Percentiles rank a stretch among this genome's conserved stretches.
Evolutionary conservation across 2,797 vertebrate species (phyloP).

Genomic region (Lateolabrax maculatus): DNA sequence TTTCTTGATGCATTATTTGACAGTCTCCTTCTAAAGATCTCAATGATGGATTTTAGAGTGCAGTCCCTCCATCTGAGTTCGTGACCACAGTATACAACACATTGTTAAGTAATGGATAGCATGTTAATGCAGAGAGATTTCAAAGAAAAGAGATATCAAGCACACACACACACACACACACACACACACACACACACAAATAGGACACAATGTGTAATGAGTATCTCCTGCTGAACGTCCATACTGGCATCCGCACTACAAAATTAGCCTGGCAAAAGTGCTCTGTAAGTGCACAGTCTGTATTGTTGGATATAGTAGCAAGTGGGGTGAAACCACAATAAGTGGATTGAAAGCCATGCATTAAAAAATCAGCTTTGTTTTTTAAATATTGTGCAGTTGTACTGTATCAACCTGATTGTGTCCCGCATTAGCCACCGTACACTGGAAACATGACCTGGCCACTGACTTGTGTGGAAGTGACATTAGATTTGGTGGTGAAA

Average conservation of each 20-base stretch:
- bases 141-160: slow-evolving; percentile 62
- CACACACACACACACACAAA: slow-evolving; percentile 1
- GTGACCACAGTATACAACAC: slow-evolving; percentile 45
- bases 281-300: slow-evolving; percentile 69
- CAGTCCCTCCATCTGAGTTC: slow-evolving; percentile 56
- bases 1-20: slow-evolving; percentile 40
- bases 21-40: slow-evolving; percentile 20
- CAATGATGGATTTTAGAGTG: slow-evolving; percentile 60
- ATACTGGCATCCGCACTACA: slow-evolving; percentile 39
- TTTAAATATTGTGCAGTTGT: slow-evolving; percentile 45
- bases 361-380: slow-evolving; percentile 53
- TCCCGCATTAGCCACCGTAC: neutral
- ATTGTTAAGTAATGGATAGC: slow-evolving; percentile 74
- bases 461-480: neutral
- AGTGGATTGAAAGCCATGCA: slow-evolving; percentile 62
- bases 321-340: slow-evolving; percentile 70
- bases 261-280: slow-evolving; percentile 68
- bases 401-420: slow-evolving; percentile 1
- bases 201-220: slow-evolving; percentile 58
- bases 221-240: slow-evolving; percentile 48
- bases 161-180: slow-evolving; percentile 14
- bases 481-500: slow-evolving; percentile 7
- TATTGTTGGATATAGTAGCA: slow-evolving; percentile 49
- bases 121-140: slow-evolving; percentile 66
- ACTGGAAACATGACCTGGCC: neutral